These are phyloP conservation scores for Megaceryle torquata DNA, from an alignment of 2,113 vertebrate genomes.

Conservation along the genomic window DNA sequence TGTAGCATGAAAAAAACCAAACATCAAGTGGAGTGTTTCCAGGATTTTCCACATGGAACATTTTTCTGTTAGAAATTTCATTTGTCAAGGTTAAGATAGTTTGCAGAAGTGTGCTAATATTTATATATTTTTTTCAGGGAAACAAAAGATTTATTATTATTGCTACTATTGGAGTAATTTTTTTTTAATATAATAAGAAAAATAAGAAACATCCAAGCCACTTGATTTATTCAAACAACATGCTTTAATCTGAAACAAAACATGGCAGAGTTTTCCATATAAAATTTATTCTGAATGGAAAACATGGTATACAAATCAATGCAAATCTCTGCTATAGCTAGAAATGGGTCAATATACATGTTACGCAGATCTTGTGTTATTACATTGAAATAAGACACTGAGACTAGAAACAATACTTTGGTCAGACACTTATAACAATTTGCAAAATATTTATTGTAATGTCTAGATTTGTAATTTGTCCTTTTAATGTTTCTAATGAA, in stretches of 20 bases:
- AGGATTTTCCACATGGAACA: not conserved
- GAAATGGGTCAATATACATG: slow-evolving; percentile 17
- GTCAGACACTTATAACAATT: slow-evolving; percentile 27
- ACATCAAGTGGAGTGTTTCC: not conserved
- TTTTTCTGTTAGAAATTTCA: not conserved
- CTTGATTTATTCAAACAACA: not conserved
- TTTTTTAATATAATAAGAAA: not conserved
- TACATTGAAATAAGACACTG: slow-evolving; percentile 24
- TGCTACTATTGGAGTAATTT: not conserved
- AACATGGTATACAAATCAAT: not conserved
- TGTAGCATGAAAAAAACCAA: not conserved
- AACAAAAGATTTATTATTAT: not conserved
- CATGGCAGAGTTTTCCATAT: not conserved
- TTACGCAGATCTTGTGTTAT: not conserved
- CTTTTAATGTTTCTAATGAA: not conserved
- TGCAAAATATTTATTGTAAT: slow-evolving; percentile 41
- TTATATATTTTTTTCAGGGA: not conserved
- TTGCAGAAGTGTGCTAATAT: not conserved
- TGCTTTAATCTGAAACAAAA: not conserved
- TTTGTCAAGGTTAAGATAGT: not conserved
- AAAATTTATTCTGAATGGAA: not conserved
- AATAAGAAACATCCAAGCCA: not conserved
- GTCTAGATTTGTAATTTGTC: slow-evolving; percentile 1
- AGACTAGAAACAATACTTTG: not conserved
- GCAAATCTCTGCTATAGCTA: not conserved